Evolutionary conservation across 2,888 invertebrate species (phyloP), one percentile per base, ranked within the genome.

Genomic region (Octodonta nipae): DNA sequence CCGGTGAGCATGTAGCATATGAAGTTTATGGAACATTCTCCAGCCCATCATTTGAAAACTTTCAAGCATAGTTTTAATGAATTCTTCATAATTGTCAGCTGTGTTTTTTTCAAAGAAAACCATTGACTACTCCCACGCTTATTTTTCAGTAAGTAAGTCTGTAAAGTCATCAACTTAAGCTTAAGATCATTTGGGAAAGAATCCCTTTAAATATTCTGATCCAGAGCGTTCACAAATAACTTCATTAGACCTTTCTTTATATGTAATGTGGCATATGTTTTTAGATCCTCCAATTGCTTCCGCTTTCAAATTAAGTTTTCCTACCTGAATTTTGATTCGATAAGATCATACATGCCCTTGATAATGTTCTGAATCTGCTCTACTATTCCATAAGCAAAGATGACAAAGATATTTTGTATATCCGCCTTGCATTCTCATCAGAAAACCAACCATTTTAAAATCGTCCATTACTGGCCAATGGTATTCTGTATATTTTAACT

Each of bases 361-460:
- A 32, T 46, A 43, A 26, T 48, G 46, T 30, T 34, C 15, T 26
- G 34, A 13, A 33, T 41, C 38, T 13, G 36, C 39, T 44, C 42
- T 38, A 16, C 41, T 42, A 20, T 43, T 40, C 46, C 47, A 51
- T 29, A 45, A 35, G 34, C 46, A 52, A 26, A 50, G 32, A 31
- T 40, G 44, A 36, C 47, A 50, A 3, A 43, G 36, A 34, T 47
- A 41, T 34, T 51, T 50, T 25, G 41, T 46, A 41, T 37, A 46
- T 25, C 47, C 45, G 24, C 43, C 40, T 40, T 50, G 47, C 24
- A 47, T 35, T 40, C 46, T 48, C 17, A 41, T 35, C 17, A 51
- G 20, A 34, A 51, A 40, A 16, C 40, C 42, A 22, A 53, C 34
- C 44, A 54, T 47, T 37, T 55, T 54, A 14, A 54, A 45, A 40